Evolutionary conservation across 2,113 vertebrate species (phyloP), one percentile per base, ranked within the genome.

Genomic region (Acrocephalus kingi): DNA sequence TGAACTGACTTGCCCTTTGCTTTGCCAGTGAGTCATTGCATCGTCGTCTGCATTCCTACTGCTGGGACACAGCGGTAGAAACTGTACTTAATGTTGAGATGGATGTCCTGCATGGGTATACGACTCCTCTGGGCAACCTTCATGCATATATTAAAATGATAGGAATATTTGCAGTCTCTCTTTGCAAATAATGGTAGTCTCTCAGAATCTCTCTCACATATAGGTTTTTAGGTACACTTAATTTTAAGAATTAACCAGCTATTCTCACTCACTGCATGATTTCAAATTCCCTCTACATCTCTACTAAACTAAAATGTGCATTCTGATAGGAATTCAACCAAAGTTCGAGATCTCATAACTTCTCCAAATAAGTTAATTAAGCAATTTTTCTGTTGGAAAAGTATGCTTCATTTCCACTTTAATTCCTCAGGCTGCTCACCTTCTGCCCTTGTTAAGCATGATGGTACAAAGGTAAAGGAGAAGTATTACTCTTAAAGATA

Each of bases 391-490:
- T 58, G 25, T 63, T 69, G 39, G 46, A 80, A 76, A 90, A 77
- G 7, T 51, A 10, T 73, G 8, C n/a, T 90, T 83, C 24, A 66
- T 84, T 95, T 90, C 58, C 63, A 74, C n/a, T 49, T 61, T 66
- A 85, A 63, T 92, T 95, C 82, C 68, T 93, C 51, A 77, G 75
- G 67, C 72, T 92, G 33, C 75, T 95, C 62, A 80, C 87, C 54
- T 83, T 87, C 61, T 90, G 49, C 67, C 58, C 67, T 90, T 58
- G 25, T 24, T 73, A 58, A 83, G 23, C 11, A 2, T 55, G 45
- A 69, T 3, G 1, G 41, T 73, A 64, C 24, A 66, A 73, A 90
- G 41, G 62, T 83, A 95, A 88, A 93, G 13, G 8, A 89, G 24
- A 71, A 87, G 22, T 64, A 72, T 83, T 61, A 49, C 61, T 82